Percentiles rank a stretch among this genome's conserved stretches.
Evolutionary conservation across 2,888 invertebrate genomes (phyloP).

Genomic region (Caenorhabditis sp.): DNA sequence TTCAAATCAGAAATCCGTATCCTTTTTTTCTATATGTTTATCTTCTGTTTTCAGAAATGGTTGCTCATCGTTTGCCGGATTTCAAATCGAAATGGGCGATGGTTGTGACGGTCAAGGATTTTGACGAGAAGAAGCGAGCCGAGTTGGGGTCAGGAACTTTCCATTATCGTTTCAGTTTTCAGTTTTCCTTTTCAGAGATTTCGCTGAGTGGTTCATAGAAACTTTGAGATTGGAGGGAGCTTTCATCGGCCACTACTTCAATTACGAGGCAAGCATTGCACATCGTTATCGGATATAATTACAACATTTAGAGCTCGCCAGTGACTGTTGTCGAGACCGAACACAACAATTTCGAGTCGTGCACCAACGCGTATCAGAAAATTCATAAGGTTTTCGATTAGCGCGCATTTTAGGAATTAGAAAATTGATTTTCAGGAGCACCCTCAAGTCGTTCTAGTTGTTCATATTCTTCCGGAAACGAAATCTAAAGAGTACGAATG

Average conservation of each 20-base stretch:
- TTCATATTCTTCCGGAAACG: conserved; percentile 73
- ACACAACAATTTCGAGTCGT: conserved; percentile 32
- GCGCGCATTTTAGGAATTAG: no score
- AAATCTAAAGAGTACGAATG: conserved; percentile 71
- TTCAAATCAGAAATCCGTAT: neutral
- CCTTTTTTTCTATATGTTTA: neutral
- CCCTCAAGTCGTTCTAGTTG: conserved; percentile 69
- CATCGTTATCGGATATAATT: neutral
- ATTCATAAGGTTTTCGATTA: conserved; percentile 52
- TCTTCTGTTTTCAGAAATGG: conserved; percentile 19
- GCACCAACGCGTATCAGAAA: conserved; percentile 46
- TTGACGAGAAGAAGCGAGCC: conserved; percentile 23
- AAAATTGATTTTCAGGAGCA: conserved; percentile 59
- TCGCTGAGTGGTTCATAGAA: conserved; percentile 54
- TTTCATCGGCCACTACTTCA: conserved; percentile 46
- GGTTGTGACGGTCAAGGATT: conserved; percentile 29
- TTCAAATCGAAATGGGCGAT: conserved; percentile 57
- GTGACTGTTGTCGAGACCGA: conserved; percentile 23
- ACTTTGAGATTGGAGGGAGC: conserved; percentile 40
- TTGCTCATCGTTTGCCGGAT: conserved; percentile 31
- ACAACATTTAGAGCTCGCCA: conserved; percentile 24
- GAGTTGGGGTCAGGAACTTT: conserved; percentile 27
- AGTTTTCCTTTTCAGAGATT: conserved; percentile 52
- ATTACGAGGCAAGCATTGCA: conserved; percentile 33
- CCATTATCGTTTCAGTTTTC: neutral